Evolutionary conservation across 2,113 vertebrate genomes (phyloP), one percentile per base, ranked within the genome.

Genomic region (Eidolon helvum): DNA sequence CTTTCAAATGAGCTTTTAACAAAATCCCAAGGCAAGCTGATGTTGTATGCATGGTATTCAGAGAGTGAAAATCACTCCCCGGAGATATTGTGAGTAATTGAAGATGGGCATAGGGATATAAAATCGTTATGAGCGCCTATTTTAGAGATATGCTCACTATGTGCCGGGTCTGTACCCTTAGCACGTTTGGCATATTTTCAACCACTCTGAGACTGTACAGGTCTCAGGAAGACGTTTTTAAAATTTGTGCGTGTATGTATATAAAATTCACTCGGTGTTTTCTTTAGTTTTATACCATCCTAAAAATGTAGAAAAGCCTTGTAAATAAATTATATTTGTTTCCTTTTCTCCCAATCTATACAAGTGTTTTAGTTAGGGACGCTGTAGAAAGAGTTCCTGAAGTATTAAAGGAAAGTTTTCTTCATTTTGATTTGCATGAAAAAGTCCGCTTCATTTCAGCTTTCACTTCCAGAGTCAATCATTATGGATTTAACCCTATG

Each of bases 1-100:
- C 80, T 92, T 94, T 92, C 57, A 96, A 87, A 33, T 72, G 50
- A 59, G 8, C 35, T n/a, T 75, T 89, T 83, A 90, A 95, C 45
- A 77, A 85, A 94, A 79, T 79, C 48, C 35, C 68, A 50, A 61
- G 53, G 65, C 24, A 71, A 87, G 11, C 21, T 79, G 15, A 84
- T 28, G 35, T 57, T 91, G 69, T 57, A 65, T n/a, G 43, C 9
- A 30, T 55, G 30, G 21, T 69, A 66, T 94, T 92, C 78, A 86
- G 40, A 66, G 57, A 95, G 63, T 71, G 84, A 93, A 93, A 91
- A 57, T 92, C 45, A 78, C 40, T 87, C 18, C n/a, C 40, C 35
- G 5, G 40, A 24, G 10, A 7, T 75, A 48, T 15, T 90, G 43
- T 93, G 63, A 87, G 40, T 84, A 89, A 92, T 90, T 80, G 66